These are phyloP conservation scores for Arothron firmamentum DNA, from an alignment of 2,113 vertebrate species.

Conservation along the genomic window DNA sequence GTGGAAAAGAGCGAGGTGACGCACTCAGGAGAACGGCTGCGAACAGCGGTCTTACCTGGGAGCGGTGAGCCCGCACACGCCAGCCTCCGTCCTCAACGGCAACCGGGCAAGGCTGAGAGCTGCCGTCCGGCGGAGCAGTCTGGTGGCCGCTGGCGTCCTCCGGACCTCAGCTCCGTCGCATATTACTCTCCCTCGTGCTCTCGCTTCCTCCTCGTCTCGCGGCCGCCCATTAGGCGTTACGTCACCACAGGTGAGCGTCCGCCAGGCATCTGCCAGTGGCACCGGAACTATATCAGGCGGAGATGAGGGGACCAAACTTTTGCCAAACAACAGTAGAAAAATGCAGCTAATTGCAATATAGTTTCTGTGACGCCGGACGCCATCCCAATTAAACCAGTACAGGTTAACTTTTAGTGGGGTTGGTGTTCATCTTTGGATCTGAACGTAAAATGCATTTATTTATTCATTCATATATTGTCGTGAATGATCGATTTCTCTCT, in stretches of 20 bases:
- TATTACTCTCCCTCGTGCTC: constrained; percentile 6
- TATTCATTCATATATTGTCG: too few species aligned
- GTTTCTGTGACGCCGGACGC: too few species aligned
- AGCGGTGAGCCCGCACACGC: background rate
- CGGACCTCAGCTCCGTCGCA: background rate
- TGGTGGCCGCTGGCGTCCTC: background rate
- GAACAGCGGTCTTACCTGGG: background rate
- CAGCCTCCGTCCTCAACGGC: background rate
- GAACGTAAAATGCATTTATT: too few species aligned
- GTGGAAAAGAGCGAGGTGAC: constrained; percentile 26
- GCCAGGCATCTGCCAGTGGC: too few species aligned
- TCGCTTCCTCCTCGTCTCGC: constrained; percentile 51
- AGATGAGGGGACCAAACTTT: too few species aligned
- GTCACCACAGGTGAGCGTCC: constrained; percentile 67
- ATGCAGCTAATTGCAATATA: too few species aligned
- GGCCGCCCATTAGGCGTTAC: constrained; percentile 42
- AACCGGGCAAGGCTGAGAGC: background rate
- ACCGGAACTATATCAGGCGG: too few species aligned
- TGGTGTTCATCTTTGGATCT: too few species aligned
- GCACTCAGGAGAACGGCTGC: background rate
- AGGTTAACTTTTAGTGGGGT: too few species aligned
- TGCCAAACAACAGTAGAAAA: too few species aligned
- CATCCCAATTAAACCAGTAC: too few species aligned
- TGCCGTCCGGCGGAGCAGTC: background rate
- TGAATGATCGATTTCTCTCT: too few species aligned